Conservation (phyloP, 2,797 vertebrate genomes). For the Lates japonicus region DNA sequence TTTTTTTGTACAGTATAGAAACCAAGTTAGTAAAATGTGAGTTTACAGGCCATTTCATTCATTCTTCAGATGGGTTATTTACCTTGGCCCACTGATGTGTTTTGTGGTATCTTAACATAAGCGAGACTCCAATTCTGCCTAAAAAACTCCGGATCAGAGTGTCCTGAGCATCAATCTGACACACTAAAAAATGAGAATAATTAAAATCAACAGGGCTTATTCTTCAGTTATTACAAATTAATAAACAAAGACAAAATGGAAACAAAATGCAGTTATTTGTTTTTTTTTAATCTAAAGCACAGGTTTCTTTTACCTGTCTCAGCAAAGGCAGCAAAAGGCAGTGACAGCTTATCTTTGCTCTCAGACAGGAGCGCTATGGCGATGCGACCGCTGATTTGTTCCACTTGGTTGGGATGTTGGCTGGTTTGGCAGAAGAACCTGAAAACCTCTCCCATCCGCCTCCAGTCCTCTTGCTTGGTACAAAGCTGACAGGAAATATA, state of each 20-base stretch:
- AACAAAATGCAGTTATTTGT: background rate
- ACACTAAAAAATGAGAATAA: conserved; percentile 69
- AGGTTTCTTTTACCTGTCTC: conserved; percentile 86
- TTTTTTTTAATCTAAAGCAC: background rate
- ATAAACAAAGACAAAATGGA: background rate
- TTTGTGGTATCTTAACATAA: conserved; percentile 91
- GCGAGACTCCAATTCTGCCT: conserved; percentile 92
- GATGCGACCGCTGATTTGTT: conserved; percentile 86
- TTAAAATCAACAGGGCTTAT: background rate
- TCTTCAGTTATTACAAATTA: background rate
- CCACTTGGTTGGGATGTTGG: conserved; percentile 85
- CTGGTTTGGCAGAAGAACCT: conserved; percentile 82
- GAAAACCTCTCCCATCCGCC: conserved; percentile 88
- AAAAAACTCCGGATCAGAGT: conserved; percentile 83
- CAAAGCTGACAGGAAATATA: conserved; percentile 84
- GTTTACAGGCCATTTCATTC: background rate
- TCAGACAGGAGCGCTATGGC: conserved; percentile 87
- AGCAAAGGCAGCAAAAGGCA: conserved; percentile 92
- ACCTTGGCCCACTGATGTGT: conserved; percentile 93
- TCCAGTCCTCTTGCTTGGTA: conserved; percentile 91
- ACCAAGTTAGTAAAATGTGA: background rate
- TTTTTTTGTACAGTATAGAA: background rate
- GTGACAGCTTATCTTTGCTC: conserved; percentile 82
- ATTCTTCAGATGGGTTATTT: conserved; percentile 35
- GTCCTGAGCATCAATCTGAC: conserved; percentile 69